Base-by-base conservation (phyloP, 1,140 invertebrate species). In the Zaprionus capensis region DNA sequence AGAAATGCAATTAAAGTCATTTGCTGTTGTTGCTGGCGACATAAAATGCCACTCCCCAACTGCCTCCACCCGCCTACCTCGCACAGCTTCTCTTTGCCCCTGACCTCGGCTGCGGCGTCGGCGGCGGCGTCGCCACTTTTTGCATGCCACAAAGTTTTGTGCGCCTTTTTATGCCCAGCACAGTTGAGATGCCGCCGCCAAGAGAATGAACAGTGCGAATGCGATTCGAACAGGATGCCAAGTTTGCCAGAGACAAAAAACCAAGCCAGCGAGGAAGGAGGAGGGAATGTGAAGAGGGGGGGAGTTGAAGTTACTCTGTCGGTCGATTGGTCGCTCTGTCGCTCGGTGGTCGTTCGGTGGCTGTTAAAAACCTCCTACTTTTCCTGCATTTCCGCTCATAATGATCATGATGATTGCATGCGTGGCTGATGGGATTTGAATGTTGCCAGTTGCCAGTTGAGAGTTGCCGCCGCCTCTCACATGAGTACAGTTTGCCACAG, bases 1-100 rank as follows among this genome's bases (percentile, higher is more conserved):
- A 90, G 85, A 88, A 88, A 88, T 88, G 85, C 85, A 88, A 88
- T 88, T 88, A 88, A 88, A 88, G 85, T 88, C 85, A 88, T 88
- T 88, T 88, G 85, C 85, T 88, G 84, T 80, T 73, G 85, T 86
- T 82, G 83, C 80, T 88, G 85, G 85, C 85, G 85, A 88, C 85
- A 88, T 88, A 90, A 88, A 88, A 88, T 88, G 85, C 81, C 78
- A 81, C 88, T 63, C 81, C 79, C 55, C 75, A 4, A 4, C 76
- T n/a, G 44, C 34, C 36, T 1, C 17, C 7, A 22, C 36, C 36
- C 15, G 5, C n/a, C 59, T 31, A 0, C n/a, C 59, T 31, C 11
- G 41, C 26, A 2, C 41, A 9, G 31, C n/a, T 34, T 55, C 31
- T 24, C 31, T 17, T 61, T 76, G 73, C 55, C 34, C 61, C 67